Evolutionary conservation across 2,888 invertebrate species (phyloP), one percentile per base, ranked within the genome.

Genomic region (Acleris laterana): DNA sequence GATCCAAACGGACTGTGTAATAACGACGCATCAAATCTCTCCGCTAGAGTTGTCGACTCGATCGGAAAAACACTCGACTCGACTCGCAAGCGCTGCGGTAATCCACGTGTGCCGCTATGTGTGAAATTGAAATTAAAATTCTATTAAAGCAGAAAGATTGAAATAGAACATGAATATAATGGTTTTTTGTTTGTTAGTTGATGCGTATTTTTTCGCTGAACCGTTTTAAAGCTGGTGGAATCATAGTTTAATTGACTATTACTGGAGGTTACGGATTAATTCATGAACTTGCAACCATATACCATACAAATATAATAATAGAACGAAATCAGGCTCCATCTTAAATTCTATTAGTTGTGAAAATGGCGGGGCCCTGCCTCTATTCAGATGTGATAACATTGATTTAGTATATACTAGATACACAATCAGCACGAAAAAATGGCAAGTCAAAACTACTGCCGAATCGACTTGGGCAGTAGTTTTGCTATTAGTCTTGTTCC

Each of bases 111-210:
- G 80, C 83, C 71, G 80, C 80, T 82, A 79, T 85, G 85, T 90
- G 89, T 89, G 87, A 90, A 89, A 90, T 88, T 89, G 88, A 87
- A 89, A 90, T 90, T 90, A 90, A 90, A 90, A 89, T 86, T 88
- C 85, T 88, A 89, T 88, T 87, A 86, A 85, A 85, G 77, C 77
- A 81, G 79, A 83, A 83, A 82, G 80, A 83, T 82, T 82, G 81
- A 70, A 81, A 84, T 82, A 82, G 81, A 81, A 77, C 71, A 73
- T 48, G 62, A 61, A 42, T n/a, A 28, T 57, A 4, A 44, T 48
- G 9, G 19, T 49, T 64, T 55, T 55, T 49, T 55, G 25, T 17
- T 5, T 53, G 16, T 38, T 22, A 7, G 28, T 28, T 51, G 42
- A 44, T 17, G 44, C 22, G 55, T 61, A 28, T 22, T 57, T 25